These are phyloP conservation scores for Carduelis carduelis DNA, from an alignment of 2,797 vertebrate genomes.

Conservation along the genomic window DNA sequence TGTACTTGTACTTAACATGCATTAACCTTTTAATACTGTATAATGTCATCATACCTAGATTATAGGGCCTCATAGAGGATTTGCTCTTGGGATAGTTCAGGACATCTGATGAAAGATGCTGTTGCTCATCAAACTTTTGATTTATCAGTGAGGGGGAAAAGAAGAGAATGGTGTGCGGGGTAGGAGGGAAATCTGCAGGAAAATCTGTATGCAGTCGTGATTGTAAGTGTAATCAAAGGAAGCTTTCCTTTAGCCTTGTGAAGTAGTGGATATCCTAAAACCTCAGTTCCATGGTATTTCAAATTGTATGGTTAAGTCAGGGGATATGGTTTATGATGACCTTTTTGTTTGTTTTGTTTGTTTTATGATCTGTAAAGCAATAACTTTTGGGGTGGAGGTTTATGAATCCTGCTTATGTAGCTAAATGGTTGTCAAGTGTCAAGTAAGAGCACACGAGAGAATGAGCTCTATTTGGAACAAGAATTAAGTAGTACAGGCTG, in stretches of 20 bases:
- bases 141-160: not conserved
- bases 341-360: not conserved
- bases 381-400: not conserved
- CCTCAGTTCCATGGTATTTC: not conserved
- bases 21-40: slow-evolving; percentile 4
- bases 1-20: not conserved
- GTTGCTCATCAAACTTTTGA: not conserved
- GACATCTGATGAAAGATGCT: not conserved
- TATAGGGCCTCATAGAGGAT: not conserved
- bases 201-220: not conserved
- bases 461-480: not conserved
- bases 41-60: not conserved
- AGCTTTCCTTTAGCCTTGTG: not conserved
- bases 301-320: not conserved
- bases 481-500: not conserved
- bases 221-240: not conserved
- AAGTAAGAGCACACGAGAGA: not conserved
- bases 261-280: not conserved
- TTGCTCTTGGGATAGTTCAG: not conserved
- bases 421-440: not conserved
- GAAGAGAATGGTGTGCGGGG: not conserved
- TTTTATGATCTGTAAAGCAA: not conserved
- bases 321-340: not conserved
- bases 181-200: not conserved
- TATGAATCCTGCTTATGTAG: not conserved